These are phyloP conservation scores for Synodontis membranacea DNA, from an alignment of 2,113 vertebrate species.

Conservation along the genomic window DNA sequence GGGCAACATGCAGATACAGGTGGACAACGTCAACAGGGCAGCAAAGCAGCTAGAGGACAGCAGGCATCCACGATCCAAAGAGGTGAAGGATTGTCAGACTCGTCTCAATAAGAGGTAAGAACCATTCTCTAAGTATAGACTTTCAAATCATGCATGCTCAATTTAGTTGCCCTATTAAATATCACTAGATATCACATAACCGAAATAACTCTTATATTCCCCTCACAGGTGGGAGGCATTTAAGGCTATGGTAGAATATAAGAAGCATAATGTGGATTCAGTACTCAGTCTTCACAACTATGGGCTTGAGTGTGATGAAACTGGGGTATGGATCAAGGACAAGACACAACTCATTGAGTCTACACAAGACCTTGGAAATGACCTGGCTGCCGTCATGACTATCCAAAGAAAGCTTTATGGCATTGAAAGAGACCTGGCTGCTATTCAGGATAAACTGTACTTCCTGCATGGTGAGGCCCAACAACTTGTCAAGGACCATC, in stretches of 20 bases:
- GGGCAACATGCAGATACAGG: slow-evolving; percentile 78
- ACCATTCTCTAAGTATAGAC: neutral
- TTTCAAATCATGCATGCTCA: neutral
- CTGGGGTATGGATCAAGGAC: slow-evolving; percentile 84
- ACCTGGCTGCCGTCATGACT: slow-evolving; percentile 86
- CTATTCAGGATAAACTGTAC: slow-evolving; percentile 79
- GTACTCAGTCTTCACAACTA: slow-evolving; percentile 89
- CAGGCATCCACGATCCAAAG: slow-evolving; percentile 84
- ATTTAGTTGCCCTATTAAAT: neutral
- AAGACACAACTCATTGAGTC: slow-evolving; percentile 87
- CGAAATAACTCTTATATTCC: neutral
- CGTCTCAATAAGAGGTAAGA: slow-evolving; percentile 85
- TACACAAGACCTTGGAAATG: slow-evolving; percentile 84
- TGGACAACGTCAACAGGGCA: slow-evolving; percentile 81
- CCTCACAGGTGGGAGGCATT: slow-evolving; percentile 86
- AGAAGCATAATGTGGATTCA: slow-evolving; percentile 79
- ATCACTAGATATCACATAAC: neutral
- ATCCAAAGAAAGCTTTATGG: slow-evolving; percentile 93
- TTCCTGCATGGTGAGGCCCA: slow-evolving; percentile 78
- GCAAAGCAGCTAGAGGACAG: slow-evolving; percentile 84
- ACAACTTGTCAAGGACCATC: slow-evolving; percentile 76
- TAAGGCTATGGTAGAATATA: slow-evolving; percentile 79
- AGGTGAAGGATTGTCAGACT: slow-evolving; percentile 82
- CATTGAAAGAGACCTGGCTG: slow-evolving; percentile 85
- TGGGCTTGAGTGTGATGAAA: slow-evolving; percentile 89